Evolutionary conservation across 2,888 invertebrate species (phyloP).

Genomic region (Leptinotarsa rubiginosa): DNA sequence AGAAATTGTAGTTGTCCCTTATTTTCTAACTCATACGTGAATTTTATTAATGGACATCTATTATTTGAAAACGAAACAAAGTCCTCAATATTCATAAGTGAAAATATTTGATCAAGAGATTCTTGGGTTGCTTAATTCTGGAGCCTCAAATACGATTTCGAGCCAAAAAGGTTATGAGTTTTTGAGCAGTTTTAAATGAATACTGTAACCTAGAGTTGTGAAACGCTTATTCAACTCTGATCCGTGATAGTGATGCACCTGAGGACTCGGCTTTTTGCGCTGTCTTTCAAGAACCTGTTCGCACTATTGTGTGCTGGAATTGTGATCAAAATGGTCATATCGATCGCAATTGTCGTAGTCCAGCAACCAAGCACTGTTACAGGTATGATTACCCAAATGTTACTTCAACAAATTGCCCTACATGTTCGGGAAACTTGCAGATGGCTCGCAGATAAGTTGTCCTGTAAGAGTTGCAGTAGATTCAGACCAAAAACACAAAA

Average conservation of each 20-base stretch:
- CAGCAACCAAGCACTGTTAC: not conserved
- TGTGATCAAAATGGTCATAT: not conserved
- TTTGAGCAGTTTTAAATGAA: too few species aligned
- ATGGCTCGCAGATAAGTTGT: not conserved
- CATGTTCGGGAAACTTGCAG: not conserved
- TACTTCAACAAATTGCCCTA: not conserved
- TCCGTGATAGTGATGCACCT: not conserved
- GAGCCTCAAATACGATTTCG: too few species aligned
- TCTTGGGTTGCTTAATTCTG: too few species aligned
- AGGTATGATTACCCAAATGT: not conserved
- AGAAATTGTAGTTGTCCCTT: too few species aligned
- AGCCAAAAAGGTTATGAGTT: too few species aligned
- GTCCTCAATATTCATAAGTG: too few species aligned
- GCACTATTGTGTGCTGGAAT: not conserved
- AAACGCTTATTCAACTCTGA: too few species aligned
- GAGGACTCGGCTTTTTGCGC: not conserved
- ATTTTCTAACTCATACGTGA: too few species aligned
- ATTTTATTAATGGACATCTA: too few species aligned
- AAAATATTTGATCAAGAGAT: too few species aligned
- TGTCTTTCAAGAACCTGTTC: not conserved
- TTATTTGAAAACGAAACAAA: too few species aligned
- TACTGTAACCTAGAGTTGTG: too few species aligned
- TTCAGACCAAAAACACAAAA: not conserved
- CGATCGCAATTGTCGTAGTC: not conserved
- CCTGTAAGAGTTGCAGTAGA: not conserved